These are phyloP conservation scores for Botia almorhae DNA, from an alignment of 2,797 vertebrate species.

Conservation along the genomic window DNA sequence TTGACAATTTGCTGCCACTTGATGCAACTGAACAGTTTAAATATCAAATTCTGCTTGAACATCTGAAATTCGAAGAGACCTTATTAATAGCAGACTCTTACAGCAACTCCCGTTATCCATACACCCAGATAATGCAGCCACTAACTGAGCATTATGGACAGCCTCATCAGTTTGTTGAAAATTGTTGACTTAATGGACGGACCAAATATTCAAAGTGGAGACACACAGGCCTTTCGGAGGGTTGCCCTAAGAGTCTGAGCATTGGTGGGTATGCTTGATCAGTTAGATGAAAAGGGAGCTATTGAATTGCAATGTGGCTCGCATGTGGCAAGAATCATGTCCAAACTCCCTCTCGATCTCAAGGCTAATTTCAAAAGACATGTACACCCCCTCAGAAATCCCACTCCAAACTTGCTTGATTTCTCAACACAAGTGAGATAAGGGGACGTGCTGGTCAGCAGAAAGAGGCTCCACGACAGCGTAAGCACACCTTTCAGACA, in stretches of 20 bases:
- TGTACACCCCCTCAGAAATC: neutral
- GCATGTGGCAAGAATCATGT: neutral
- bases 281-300: neutral
- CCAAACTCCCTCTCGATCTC: neutral
- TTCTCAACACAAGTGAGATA: neutral
- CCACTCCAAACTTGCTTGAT: neutral
- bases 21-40: conserved; percentile 9
- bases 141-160: neutral
- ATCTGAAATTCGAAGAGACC: neutral
- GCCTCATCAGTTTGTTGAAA: neutral
- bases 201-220: neutral
- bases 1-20: neutral
- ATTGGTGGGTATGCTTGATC: no score
- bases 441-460: neutral
- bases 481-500: neutral
- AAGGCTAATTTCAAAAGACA: neutral
- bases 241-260: neutral
- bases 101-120: neutral
- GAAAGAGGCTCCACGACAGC: neutral
- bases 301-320: conserved; percentile 8
- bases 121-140: neutral
- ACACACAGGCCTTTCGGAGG: neutral
- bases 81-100: neutral
- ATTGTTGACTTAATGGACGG: neutral
- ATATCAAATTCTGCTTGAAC: neutral